Evolutionary conservation across 1,140 invertebrate species (phyloP), one percentile per base, ranked within the genome.

Genomic region (Aphelenchoides avenae): DNA sequence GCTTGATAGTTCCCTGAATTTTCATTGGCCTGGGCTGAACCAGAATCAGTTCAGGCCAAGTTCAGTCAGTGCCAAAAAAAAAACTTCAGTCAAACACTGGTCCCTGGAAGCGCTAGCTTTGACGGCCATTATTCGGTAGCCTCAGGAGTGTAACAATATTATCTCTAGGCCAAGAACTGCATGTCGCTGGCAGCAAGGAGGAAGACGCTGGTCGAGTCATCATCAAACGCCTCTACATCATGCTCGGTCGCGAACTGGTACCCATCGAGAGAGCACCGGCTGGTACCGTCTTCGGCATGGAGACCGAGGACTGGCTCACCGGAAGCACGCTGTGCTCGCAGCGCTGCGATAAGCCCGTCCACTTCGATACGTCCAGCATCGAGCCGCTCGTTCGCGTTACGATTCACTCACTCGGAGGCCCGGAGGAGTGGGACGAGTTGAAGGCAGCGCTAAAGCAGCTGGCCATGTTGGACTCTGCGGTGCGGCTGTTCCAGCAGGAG

Each of bases 171-270:
- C n/a, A n/a, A n/a, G n/a, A n/a, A n/a, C n/a, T 46, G 0, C 27
- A 1, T 24, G 9, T 65, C 26, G 13, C 34, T 54, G 13, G 15
- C 33, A 5, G 29, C 26, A 15, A 11, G 24, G 27, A 54, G 3
- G 30, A 63, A 53, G 64, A 59, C 20, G 13, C 34, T 20, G 33
- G 33, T 20, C 15, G 62, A 2, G n/a, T 83, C 5, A 82, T 77
- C 64, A 83, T 92, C 5, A 79, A 83, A 11, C 83, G 86, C 69
- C 77, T 98, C 0, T 98, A 91, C 75, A 79, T 94, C 60, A 81
- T 98, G 24, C 91, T 97, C 87, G 94, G 94, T 3, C 82, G 89
- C 70, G 92, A 98, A 69, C 78, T 97, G 29, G 86, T 91, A 78
- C 67, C 81, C 0, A 80, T 95, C 13, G 84, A 87, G 29, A 81